Base-by-base conservation (phyloP, 2,888 invertebrate species). In the Eupithecia inturbata region DNA sequence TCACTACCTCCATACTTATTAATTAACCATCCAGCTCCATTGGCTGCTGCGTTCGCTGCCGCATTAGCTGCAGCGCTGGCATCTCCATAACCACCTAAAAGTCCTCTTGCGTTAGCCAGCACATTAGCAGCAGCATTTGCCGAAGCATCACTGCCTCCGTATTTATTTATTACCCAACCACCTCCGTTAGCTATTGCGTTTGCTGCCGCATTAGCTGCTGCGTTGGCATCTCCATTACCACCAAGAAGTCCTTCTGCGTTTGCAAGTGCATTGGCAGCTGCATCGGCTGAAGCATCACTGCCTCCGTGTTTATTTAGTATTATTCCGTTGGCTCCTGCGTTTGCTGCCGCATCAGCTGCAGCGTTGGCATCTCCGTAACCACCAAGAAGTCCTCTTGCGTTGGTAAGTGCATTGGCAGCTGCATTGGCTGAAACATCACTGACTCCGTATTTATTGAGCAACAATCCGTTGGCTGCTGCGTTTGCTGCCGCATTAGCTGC, bases 1-100 rank as follows among this genome's bases (percentile, higher is more conserved):
- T n/a, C n/a, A 22, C 53, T 57, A 12, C 22, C 7, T 57, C 53
- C 53, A 6, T 45, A 45, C 26, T 26, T 28, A 28, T n/a, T 53
- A n/a, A 22, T 12, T 2, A 53, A 2, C 19, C 6, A n/a, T 45
- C 19, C n/a, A n/a, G n/a, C n/a, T n/a, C n/a, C 69, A 22, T 57
- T 26, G 12, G 45, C 26, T 45, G n/a, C 22, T n/a, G 68, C 72
- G n/a, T 63, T 67, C 3, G 71, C 71, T 10, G 28, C 14, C 3
- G 39, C 57, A 1, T 41, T 31, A 4, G 67, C 71, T n/a, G 45
- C 45, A 19, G 19, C 57, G 14, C 28, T 57, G 57, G 57, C 57
- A 12, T 57, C 12, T 0, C 57, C 26, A 57, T 26, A 22, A 26
- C 57, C 57, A 7, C 57, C 57, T 3, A 22, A 7, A 41, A 26